Conservation (phyloP, 2,888 invertebrate genomes). For the Helicoverpa assulta region DNA sequence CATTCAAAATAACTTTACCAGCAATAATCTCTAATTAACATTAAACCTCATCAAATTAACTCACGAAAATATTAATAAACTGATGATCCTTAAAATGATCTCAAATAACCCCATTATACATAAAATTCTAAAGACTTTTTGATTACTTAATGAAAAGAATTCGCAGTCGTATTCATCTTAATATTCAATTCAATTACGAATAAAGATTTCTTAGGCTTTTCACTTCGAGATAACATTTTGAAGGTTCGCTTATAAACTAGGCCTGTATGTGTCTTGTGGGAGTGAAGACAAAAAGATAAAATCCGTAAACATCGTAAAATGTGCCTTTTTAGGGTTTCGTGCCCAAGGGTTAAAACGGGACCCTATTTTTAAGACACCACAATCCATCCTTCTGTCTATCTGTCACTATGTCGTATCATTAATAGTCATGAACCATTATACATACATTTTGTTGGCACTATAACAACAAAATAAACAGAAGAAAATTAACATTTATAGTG, state of each 20-base stretch:
- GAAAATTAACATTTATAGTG: too few species aligned
- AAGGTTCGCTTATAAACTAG: constrained; percentile 29
- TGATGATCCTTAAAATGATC: constrained; percentile 11
- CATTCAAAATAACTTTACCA: too few species aligned
- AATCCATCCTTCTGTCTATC: too few species aligned
- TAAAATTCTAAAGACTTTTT: constrained; percentile 35
- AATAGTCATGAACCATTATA: too few species aligned
- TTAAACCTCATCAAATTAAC: too few species aligned
- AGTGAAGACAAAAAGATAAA: constrained; percentile 34
- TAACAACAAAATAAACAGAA: too few species aligned
- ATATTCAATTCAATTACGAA: constrained; percentile 46
- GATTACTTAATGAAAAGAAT: constrained; percentile 52
- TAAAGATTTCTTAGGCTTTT: constrained; percentile 41
- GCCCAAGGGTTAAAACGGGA: too few species aligned
- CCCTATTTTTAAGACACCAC: too few species aligned
- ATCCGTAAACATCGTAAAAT: constrained; percentile 50
- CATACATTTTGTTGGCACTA: too few species aligned
- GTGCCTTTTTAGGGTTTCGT: constrained; percentile 20
- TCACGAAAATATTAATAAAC: constrained; percentile 11
- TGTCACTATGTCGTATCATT: too few species aligned
- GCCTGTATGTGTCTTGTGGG: constrained; percentile 25
- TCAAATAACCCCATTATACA: constrained; percentile 26
- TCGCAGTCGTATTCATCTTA: constrained; percentile 34
- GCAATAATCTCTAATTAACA: too few species aligned
- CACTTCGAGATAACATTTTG: constrained; percentile 38